A percentile compares a stretch with the other conserved stretches of the same genome.
Conservation (phyloP, 37 sponge, comb jelly and placozoan species). For the Tethya wilhelma region DNA sequence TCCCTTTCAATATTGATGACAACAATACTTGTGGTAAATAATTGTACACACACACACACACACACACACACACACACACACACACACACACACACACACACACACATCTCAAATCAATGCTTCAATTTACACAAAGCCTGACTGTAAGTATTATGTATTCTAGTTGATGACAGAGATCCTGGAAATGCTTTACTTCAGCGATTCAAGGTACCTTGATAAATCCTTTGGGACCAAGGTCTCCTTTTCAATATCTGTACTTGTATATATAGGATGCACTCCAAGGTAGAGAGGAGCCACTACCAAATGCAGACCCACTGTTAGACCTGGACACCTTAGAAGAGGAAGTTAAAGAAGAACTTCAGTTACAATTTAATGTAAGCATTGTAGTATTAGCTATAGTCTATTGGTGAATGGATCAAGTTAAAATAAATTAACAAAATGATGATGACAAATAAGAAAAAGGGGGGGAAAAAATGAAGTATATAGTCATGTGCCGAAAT, state of each 20-base stretch:
- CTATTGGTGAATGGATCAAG: background rate
- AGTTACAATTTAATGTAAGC: constrained; percentile 31
- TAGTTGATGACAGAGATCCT: constrained; percentile 2
- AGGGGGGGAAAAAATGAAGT: no score
- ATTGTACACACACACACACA: no score
- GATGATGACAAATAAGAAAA: no score
- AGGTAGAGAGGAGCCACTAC: constrained; percentile 17
- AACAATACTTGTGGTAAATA: constrained; percentile 38
- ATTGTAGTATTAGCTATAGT: background rate
- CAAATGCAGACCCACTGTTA: constrained; percentile 6
- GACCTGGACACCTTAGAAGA: constrained; percentile 1
- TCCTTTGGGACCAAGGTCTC: background rate
- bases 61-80: no score
- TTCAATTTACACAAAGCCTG: no score
- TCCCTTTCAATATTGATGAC: background rate
- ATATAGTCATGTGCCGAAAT: no score
- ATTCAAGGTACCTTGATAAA: constrained; percentile 8
- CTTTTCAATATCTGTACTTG: background rate
- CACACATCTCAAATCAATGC: no score
- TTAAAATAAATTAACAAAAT: background rate
- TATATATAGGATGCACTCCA: constrained; percentile 13
- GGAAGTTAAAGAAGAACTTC: constrained; percentile 11
- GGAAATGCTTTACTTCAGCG: constrained; percentile 15
- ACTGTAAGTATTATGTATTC: no score
- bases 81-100: no score